A percentile compares a stretch with the other conserved stretches of the same genome.
Conservation (phyloP, 2,888 invertebrate species). For the Cerastis rubricosa region DNA sequence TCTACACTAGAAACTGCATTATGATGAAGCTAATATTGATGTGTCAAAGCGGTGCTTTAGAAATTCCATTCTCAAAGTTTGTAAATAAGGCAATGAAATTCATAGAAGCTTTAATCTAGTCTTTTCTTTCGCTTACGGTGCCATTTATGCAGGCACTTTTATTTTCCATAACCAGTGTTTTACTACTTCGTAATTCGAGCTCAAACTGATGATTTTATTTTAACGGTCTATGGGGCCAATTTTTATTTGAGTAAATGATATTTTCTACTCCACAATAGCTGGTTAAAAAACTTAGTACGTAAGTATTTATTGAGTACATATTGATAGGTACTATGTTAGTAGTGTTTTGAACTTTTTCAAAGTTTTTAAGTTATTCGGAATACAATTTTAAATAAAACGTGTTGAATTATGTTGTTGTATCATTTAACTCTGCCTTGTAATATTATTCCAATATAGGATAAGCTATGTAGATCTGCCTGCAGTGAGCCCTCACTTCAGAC, state of each 20-base stretch:
- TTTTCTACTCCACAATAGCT: constrained; percentile 75
- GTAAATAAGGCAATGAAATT: constrained; percentile 83
- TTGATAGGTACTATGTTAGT: constrained; percentile 78
- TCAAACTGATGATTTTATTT: constrained; percentile 77
- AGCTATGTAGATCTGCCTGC: too few relatives aligned
- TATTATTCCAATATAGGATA: background rate
- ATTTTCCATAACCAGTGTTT: constrained; percentile 79
- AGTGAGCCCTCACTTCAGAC: background rate
- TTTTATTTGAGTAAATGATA: constrained; percentile 78
- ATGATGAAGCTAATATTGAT: constrained; percentile 80
- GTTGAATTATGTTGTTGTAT: constrained; percentile 78
- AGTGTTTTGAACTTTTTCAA: constrained; percentile 87
- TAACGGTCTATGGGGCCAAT: constrained; percentile 87
- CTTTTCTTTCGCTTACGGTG: constrained; percentile 85
- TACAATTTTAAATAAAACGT: constrained; percentile 88
- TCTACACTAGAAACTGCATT: constrained; percentile 92
- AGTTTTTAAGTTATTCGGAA: constrained; percentile 89
- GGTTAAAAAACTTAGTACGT: constrained; percentile 82
- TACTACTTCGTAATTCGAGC: constrained; percentile 76
- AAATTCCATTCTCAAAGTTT: constrained; percentile 71
- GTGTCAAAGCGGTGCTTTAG: constrained; percentile 81
- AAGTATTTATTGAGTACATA: constrained; percentile 89
- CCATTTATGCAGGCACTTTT: constrained; percentile 82
- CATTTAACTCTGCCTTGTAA: constrained; percentile 37
- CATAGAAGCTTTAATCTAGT: constrained; percentile 90